Evolutionary conservation across 2,113 vertebrate genomes (phyloP), one percentile per base, ranked within the genome.

Genomic region (Archilochus colubris): DNA sequence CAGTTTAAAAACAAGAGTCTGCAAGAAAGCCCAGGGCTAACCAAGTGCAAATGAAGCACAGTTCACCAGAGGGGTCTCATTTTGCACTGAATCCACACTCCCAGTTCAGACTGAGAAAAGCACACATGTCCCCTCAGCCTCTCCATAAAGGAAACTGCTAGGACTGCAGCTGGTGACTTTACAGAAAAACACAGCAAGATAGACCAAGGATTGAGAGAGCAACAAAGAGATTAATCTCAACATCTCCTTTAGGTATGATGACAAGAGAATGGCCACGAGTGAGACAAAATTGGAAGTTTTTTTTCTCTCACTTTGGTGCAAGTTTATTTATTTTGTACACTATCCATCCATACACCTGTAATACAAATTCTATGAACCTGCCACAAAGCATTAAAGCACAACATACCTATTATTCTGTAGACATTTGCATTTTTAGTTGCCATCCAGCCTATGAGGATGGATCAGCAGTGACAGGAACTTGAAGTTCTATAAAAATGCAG

Each of bases 311-410:
- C 96, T 98, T 98, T 98, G 98, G 97, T 98, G 98, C 97, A 98
- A 98, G 97, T 97, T 94, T 98, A 96, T 98, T 98, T 98, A 97
- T 98, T 98, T 97, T 96, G 94, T 95, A 98, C 92, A 98, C 96
- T 97, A 97, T 97, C 94, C 97, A 97, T 98, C 98, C 97, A 97
- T 97, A 98, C 97, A 98, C 96, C 97, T 98, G 98, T 89, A 97
- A 98, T 98, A 98, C 97, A 98, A 97, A 98, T 77, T 75, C 93
- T 89, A 95, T 80, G 84, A 96, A 95, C 95, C 96, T 98, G 97
- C 97, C 97, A 98, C 96, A 97, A 96, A 97, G 96, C 96, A 96
- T 95, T 96, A 95, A 98, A 98, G 97, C 96, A 97, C 91, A 97
- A 97, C 93, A 97, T 96, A 96, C 78, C 79, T 94, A 96, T 87